Percentiles rank a stretch among this genome's conserved stretches.
Evolutionary conservation across 2,113 vertebrate species (phyloP).

Genomic region (Naja naja): DNA sequence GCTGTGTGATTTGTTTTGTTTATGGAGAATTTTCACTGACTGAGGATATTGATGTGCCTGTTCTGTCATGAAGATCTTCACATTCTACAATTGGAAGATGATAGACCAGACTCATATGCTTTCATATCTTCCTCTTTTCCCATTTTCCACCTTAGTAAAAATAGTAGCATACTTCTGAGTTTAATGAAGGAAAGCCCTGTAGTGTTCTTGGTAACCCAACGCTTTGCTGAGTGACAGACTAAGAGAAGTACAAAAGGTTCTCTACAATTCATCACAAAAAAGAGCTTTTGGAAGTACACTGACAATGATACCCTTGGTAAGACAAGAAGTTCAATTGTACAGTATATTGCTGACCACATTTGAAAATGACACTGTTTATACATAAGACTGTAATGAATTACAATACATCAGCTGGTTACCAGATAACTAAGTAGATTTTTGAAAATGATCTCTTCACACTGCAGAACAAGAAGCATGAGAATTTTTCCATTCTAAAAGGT

Average conservation of each 20-base stretch:
- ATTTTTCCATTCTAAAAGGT: constrained; percentile 35
- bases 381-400: constrained; percentile 26
- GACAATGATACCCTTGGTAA: background rate
- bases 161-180: background rate
- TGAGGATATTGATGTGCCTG: background rate
- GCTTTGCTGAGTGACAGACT: background rate
- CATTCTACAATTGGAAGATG: background rate
- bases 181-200: background rate
- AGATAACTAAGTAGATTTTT: constrained; percentile 17
- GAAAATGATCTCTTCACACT: constrained; percentile 4
- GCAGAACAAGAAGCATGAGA: constrained; percentile 8
- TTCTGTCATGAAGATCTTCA: background rate
- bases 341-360: background rate
- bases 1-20: background rate
- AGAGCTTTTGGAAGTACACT: background rate
- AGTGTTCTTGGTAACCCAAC: background rate
- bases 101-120: background rate
- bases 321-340: background rate
- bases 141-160: background rate
- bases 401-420: background rate
- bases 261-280: background rate
- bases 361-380: constrained; percentile 21
- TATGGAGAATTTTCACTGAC: background rate
- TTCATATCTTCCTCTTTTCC: background rate
- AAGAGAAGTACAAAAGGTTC: background rate